These are phyloP conservation scores for Enteromius paludinosus DNA, from an alignment of 2,797 vertebrate species.

Conservation along the genomic window DNA sequence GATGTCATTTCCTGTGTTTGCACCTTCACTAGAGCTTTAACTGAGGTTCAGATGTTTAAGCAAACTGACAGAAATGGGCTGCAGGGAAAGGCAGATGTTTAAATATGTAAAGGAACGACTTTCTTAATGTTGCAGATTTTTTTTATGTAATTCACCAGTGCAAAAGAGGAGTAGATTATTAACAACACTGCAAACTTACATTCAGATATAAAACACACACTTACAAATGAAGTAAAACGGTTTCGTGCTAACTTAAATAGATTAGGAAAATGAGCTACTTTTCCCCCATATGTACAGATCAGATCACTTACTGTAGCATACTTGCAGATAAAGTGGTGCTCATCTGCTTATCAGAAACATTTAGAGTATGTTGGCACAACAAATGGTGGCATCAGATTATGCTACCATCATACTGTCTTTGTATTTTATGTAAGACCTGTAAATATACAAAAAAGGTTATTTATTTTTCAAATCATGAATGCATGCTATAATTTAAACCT, in stretches of 20 bases:
- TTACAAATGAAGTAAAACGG: background rate
- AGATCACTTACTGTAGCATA: background rate
- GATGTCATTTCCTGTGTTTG: constrained; percentile 49
- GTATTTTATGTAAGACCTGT: background rate
- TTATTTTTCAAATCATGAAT: background rate
- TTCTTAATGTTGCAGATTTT: background rate
- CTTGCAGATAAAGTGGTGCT: background rate
- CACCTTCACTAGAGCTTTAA: constrained; percentile 18
- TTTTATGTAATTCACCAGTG: background rate
- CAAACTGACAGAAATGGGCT: constrained; percentile 19
- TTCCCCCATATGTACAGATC: background rate
- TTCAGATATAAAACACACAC: background rate
- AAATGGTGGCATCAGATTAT: background rate
- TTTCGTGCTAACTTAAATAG: background rate
- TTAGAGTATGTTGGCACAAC: background rate
- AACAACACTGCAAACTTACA: background rate
- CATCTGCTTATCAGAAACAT: background rate
- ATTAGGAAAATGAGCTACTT: background rate
- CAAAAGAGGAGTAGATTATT: background rate
- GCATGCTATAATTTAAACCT: background rate
- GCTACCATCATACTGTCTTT: background rate
- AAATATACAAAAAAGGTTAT: background rate
- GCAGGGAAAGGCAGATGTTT: background rate
- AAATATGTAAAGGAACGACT: constrained; percentile 12
- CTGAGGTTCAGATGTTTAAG: constrained; percentile 36